These are phyloP conservation scores for Verasper variegatus DNA, from an alignment of 2,113 vertebrate genomes.

Conservation along the genomic window DNA sequence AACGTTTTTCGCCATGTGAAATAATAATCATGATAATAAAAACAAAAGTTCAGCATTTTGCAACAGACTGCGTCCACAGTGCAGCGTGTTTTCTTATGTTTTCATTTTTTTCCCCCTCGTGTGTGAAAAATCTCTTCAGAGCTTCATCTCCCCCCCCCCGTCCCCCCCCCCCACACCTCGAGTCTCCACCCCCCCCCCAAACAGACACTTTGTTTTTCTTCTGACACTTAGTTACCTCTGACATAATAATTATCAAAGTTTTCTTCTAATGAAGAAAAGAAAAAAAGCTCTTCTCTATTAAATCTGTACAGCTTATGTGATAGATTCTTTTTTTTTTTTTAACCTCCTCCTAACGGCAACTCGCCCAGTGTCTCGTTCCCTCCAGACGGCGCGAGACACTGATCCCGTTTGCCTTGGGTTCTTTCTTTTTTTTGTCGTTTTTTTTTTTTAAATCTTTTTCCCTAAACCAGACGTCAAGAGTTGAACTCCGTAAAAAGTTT, in stretches of 20 bases:
- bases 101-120: conserved; percentile 77
- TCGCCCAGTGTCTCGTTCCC: conserved; percentile 86
- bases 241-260: conserved; percentile 93
- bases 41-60: conserved; percentile 87
- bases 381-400: conserved; percentile 83
- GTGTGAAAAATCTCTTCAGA: conserved; percentile 91
- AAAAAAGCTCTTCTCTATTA: conserved; percentile 89
- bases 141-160: conserved; percentile 81
- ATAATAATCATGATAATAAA: conserved; percentile 85
- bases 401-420: conserved; percentile 75
- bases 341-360: conserved; percentile 85
- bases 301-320: conserved; percentile 93
- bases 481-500: conserved; percentile 81
- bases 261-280: conserved; percentile 95
- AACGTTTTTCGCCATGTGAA: conserved; percentile 88
- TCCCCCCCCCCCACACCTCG: conserved; percentile 31
- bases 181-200: conserved; percentile 73
- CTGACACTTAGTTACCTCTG: conserved; percentile 87
- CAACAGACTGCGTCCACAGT: conserved; percentile 90
- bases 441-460: not conserved
- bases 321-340: conserved; percentile 78
- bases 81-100: conserved; percentile 87
- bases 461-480: conserved; percentile 88
- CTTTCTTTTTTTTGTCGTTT: conserved; percentile 56
- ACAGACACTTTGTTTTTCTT: conserved; percentile 91